These are phyloP conservation scores for Brachyptera putata DNA, from an alignment of 2,888 invertebrate genomes.

Conservation along the genomic window DNA sequence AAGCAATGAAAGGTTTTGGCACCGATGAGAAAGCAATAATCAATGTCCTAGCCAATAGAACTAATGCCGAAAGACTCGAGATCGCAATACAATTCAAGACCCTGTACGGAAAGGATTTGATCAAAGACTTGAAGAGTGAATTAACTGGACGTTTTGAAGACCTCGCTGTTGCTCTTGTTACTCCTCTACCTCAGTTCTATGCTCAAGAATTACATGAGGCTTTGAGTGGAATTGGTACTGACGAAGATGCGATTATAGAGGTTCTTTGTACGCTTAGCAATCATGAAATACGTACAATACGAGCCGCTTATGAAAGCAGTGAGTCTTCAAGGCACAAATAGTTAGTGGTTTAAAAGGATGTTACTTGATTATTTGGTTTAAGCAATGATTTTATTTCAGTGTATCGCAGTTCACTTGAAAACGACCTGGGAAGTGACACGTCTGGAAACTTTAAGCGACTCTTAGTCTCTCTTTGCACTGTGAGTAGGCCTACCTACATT, in stretches of 20 bases:
- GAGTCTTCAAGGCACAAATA: conserved; percentile 44
- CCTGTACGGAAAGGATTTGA: conserved; percentile 72
- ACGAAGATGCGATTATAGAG: conserved; percentile 82
- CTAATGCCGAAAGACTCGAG: conserved; percentile 80
- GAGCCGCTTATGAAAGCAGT: conserved; percentile 72
- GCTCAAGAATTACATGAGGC: conserved; percentile 80
- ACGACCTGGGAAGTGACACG: conserved; percentile 81
- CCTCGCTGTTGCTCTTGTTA: conserved; percentile 76
- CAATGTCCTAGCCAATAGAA: conserved; percentile 73
- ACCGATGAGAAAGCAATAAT: conserved; percentile 90
- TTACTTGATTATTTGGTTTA: not conserved
- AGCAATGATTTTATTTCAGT: conserved; percentile 53
- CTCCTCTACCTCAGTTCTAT: conserved; percentile 77
- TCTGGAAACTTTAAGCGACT: conserved; percentile 88
- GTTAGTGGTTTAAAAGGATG: not conserved
- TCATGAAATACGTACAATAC: conserved; percentile 74
- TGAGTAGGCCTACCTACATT: conserved; percentile 41
- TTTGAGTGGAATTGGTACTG: conserved; percentile 77
- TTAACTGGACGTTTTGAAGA: conserved; percentile 85
- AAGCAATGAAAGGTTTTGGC: conserved; percentile 89
- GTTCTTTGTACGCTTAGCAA: conserved; percentile 85
- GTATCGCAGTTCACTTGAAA: conserved; percentile 72
- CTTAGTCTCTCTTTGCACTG: conserved; percentile 77
- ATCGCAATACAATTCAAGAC: conserved; percentile 79
- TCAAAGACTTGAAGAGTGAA: conserved; percentile 83